Percentiles rank a stretch among this genome's conserved stretches.
These are phyloP conservation scores for Molothrus ater DNA, from an alignment of 2,797 vertebrate genomes.

Conservation along the genomic window DNA sequence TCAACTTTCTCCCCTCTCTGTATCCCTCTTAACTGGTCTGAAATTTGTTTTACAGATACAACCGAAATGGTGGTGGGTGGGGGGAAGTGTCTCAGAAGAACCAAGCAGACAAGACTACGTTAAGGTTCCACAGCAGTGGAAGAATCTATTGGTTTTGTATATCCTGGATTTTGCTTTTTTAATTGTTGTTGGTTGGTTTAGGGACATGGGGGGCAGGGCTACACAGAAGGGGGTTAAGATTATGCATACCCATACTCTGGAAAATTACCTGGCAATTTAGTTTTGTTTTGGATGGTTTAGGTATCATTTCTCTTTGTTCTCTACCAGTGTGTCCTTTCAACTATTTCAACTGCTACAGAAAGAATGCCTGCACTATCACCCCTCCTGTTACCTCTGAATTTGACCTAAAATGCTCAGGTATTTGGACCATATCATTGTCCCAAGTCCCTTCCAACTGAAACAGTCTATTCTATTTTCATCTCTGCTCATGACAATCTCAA, in stretches of 20 bases:
- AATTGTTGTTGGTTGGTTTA: not conserved
- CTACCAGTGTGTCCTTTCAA: not conserved
- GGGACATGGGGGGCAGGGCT: too few relatives aligned
- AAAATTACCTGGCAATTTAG: not conserved
- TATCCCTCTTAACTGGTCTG: not conserved
- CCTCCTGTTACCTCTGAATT: not conserved
- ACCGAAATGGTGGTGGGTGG: not conserved
- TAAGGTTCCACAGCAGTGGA: not conserved
- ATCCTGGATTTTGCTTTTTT: not conserved
- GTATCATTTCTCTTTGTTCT: not conserved
- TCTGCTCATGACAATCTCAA: not conserved
- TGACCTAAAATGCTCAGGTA: not conserved
- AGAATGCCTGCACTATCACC: not conserved
- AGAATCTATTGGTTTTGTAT: not conserved
- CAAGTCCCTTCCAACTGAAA: not conserved
- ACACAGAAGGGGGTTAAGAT: not conserved
- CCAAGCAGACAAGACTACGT: not conserved
- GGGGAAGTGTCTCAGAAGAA: not conserved
- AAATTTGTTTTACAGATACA: not conserved
- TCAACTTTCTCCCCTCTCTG: not conserved
- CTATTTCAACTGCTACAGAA: not conserved
- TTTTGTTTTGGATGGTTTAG: not conserved
- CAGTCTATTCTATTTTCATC: not conserved
- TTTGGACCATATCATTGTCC: not conserved
- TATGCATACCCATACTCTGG: not conserved